phyloP scores from a whole-genome alignment of 2,797 vertebrate genomes.

The Trematomus bernacchii region DNA sequence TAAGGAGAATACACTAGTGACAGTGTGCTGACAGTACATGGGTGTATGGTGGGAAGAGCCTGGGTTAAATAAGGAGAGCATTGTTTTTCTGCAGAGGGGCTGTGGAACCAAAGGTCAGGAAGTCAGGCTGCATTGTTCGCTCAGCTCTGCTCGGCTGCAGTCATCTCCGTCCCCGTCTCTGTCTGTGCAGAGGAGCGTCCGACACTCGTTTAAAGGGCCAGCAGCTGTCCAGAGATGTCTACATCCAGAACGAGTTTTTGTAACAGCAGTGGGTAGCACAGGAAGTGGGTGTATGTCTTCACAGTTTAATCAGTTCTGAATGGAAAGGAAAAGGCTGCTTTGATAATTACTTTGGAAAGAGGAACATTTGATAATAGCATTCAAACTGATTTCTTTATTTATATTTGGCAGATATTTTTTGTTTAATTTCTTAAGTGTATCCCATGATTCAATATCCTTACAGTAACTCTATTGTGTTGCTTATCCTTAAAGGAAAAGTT shows the following conservation, averaged over 20 bases:
- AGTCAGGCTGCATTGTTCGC: conserved; percentile 82
- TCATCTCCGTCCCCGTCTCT: conserved; percentile 47
- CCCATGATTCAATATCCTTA: neutral
- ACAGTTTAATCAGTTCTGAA: conserved; percentile 53
- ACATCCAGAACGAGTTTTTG: conserved; percentile 56
- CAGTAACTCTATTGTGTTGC: neutral
- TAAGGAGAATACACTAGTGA: conserved; percentile 61
- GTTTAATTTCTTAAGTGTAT: neutral
- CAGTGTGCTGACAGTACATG: conserved; percentile 71
- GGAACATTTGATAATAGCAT: conserved; percentile 30
- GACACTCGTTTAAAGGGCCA: conserved; percentile 46
- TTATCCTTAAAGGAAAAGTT: neutral
- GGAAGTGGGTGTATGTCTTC: conserved; percentile 59
- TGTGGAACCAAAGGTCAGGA: conserved; percentile 78
- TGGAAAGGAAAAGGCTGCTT: conserved; percentile 49
- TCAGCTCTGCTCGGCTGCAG: conserved; percentile 66
- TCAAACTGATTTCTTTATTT: conserved; percentile 24
- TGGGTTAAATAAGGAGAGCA: conserved; percentile 78
- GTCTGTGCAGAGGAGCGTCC: conserved; percentile 27
- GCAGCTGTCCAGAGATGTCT: conserved; percentile 45
- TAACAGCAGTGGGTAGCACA: conserved; percentile 48
- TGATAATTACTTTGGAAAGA: conserved; percentile 31
- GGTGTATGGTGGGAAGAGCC: conserved; percentile 69
- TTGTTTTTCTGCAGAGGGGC: conserved; percentile 80
- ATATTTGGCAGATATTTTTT: conserved; percentile 39